Conservation (phyloP, 2,888 invertebrate genomes). For the Aphodius granarius region DNA sequence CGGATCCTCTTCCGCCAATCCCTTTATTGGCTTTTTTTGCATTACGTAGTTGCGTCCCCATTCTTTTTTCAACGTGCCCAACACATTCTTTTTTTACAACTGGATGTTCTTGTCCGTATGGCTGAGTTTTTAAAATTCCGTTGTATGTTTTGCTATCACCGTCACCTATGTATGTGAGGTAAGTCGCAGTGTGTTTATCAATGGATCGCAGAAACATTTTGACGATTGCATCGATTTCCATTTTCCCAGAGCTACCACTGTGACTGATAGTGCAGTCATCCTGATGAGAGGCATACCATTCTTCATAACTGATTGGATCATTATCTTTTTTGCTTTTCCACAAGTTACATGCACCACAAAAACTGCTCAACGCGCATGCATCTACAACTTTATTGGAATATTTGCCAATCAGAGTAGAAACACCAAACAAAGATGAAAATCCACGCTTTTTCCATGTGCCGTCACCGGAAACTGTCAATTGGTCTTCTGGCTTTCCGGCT, state of each 20-base stretch:
- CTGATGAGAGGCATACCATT: slow-evolving; percentile 2
- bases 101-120: slow-evolving; percentile 28
- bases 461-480: no score
- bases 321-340: not conserved
- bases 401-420: no score
- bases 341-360: not conserved
- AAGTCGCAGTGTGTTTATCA: slow-evolving; percentile 22
- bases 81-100: slow-evolving; percentile 26
- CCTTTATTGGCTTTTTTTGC: slow-evolving; percentile 23
- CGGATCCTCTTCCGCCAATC: slow-evolving; percentile 24
- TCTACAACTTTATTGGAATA: not conserved
- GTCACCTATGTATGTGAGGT: slow-evolving; percentile 32
- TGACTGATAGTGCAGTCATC: not conserved
- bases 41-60: slow-evolving; percentile 32
- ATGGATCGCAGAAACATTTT: slow-evolving; percentile 21
- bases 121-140: slow-evolving; percentile 28
- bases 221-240: slow-evolving; percentile 4
- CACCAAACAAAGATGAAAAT: no score
- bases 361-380: not conserved
- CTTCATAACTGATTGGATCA: not conserved
- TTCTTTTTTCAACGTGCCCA: slow-evolving; percentile 31
- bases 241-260: slow-evolving; percentile 1
- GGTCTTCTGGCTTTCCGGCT: no score
- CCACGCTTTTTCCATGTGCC: no score
- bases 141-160: slow-evolving; percentile 34